phyloP scores from a whole-genome alignment of 2,113 vertebrate genomes.

The Piaya cayana region DNA sequence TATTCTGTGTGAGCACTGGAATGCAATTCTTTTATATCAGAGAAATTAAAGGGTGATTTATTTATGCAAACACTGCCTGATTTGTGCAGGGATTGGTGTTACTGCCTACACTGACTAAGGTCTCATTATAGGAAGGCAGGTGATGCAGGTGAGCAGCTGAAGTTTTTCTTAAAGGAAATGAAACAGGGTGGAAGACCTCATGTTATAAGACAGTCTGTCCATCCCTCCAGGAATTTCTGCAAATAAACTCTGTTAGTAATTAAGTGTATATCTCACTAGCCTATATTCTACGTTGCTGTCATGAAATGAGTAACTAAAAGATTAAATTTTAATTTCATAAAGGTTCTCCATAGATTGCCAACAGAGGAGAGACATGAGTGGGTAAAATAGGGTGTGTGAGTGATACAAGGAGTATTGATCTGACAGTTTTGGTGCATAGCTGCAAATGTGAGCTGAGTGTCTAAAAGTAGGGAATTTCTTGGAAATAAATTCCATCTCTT shows the following conservation, averaged over 20 bases:
- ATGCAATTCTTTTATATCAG: background rate
- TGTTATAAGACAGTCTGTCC: background rate
- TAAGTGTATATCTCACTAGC: background rate
- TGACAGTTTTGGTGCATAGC: background rate
- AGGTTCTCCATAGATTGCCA: background rate
- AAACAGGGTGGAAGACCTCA: background rate
- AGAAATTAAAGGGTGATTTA: background rate
- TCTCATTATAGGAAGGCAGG: background rate
- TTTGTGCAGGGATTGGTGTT: background rate
- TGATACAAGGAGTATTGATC: background rate
- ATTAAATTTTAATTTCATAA: background rate
- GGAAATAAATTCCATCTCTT: background rate
- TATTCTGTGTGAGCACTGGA: background rate
- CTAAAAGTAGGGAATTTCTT: background rate
- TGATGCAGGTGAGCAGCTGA: background rate
- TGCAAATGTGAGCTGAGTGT: background rate
- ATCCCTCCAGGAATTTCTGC: background rate
- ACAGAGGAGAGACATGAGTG: background rate
- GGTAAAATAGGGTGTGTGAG: rapidly evolving
- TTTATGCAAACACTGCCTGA: background rate
- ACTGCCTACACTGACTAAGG: background rate
- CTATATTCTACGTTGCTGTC: background rate
- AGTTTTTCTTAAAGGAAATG: background rate
- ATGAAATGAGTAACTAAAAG: background rate
- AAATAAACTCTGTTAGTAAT: background rate